phyloP scores from a whole-genome alignment of 2,113 vertebrate genomes.

The Callorhinus ursinus region DNA sequence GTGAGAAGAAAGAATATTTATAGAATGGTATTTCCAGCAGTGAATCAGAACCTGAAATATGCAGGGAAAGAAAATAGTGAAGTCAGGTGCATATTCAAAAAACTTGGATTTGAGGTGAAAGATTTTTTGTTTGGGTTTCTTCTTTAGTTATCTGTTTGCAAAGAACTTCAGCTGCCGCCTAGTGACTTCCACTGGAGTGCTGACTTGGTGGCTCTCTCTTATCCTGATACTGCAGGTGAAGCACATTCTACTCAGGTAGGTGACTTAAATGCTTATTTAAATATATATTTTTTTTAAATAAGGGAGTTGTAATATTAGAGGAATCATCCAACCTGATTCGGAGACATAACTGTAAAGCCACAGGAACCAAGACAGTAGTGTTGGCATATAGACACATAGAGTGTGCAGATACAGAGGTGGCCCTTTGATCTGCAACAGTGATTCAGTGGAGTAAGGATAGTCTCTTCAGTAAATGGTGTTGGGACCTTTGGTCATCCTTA shows the following conservation, averaged over 20 bases:
- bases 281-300: background rate
- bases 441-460: background rate
- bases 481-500: background rate
- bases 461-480: background rate
- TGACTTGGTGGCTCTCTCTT: constrained; percentile 91
- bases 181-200: constrained; percentile 90
- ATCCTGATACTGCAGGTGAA: constrained; percentile 84
- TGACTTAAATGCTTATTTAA: constrained; percentile 9
- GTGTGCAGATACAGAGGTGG: background rate
- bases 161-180: constrained; percentile 94
- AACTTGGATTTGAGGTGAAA: background rate
- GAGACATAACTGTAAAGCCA: background rate
- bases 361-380: background rate
- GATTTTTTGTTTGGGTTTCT: constrained; percentile 39
- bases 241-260: constrained; percentile 88
- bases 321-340: background rate
- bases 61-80: background rate
- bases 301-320: background rate
- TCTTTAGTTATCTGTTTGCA: constrained; percentile 93
- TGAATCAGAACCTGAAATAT: background rate
- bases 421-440: background rate
- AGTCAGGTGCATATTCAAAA: background rate
- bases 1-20: constrained; percentile 2
- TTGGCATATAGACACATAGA: background rate
- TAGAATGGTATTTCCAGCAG: background rate